A percentile compares a stretch with the other conserved stretches of the same genome.
phyloP scores from a whole-genome alignment of 1,140 invertebrate species.

The Lucilia sericata region DNA sequence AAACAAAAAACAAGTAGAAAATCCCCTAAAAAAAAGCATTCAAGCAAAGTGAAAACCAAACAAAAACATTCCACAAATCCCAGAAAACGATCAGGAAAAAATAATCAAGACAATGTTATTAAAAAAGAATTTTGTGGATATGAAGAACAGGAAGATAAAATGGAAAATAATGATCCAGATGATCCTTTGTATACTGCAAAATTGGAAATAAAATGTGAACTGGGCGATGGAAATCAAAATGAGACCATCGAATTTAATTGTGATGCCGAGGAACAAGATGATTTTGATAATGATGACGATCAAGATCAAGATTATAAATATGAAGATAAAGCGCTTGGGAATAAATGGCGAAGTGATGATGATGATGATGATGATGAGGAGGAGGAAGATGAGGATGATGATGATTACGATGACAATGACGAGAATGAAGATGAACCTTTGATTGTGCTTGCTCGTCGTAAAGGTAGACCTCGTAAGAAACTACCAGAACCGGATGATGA shows the following conservation, averaged over 20 bases:
- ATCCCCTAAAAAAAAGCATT: constrained; percentile 23
- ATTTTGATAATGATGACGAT: neutral
- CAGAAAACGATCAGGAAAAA: constrained; percentile 18
- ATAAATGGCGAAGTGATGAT: neutral
- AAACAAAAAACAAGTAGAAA: neutral
- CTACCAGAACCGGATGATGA: neutral
- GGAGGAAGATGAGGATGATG: neutral
- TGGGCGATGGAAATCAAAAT: neutral
- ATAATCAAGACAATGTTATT: neutral
- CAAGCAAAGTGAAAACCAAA: neutral
- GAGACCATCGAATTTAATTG: neutral
- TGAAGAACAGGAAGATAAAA: constrained; percentile 24
- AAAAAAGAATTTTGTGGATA: neutral
- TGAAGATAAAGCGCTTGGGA: neutral
- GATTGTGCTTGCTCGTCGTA: neutral
- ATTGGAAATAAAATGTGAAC: constrained; percentile 31
- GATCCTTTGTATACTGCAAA: neutral
- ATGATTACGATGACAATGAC: neutral
- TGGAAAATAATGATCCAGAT: constrained; percentile 10
- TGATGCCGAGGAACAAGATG: neutral
- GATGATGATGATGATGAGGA: neutral
- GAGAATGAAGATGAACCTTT: constrained; percentile 21
- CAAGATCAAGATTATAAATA: neutral
- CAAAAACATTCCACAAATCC: neutral
- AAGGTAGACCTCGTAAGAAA: neutral